These are phyloP conservation scores for Drosophila nr. medialis DNA, from an alignment of 2,888 invertebrate genomes.

Conservation along the genomic window DNA sequence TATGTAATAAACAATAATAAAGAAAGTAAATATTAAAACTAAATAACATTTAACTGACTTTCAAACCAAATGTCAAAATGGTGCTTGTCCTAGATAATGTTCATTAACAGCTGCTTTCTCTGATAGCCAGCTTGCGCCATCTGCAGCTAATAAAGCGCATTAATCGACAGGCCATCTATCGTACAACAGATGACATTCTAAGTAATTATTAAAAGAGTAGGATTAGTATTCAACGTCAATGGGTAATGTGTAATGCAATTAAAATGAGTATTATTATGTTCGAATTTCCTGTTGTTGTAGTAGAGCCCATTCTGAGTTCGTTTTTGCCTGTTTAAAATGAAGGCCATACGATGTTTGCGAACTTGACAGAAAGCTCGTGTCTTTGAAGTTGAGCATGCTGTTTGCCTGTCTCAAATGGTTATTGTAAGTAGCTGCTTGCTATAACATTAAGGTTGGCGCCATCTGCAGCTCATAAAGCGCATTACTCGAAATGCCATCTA, in stretches of 20 bases:
- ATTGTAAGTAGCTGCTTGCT: not conserved
- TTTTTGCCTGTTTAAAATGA: not conserved
- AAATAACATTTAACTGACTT: not conserved
- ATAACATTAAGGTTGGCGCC: not conserved
- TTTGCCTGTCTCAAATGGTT: not conserved
- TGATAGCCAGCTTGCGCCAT: conserved; percentile 1
- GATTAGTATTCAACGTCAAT: conserved; percentile 19
- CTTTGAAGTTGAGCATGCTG: not conserved
- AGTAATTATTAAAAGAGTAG: not conserved
- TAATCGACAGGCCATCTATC: too few relatives aligned
- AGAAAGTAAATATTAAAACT: conserved; percentile 44
- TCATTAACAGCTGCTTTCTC: conserved; percentile 3
- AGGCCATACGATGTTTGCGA: not conserved
- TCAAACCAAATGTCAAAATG: not conserved
- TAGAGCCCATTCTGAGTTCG: not conserved
- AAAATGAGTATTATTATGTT: not conserved
- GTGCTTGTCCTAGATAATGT: not conserved
- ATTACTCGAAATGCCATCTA: not conserved
- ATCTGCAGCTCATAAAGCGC: not conserved
- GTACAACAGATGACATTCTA: not conserved
- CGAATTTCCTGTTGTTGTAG: not conserved
- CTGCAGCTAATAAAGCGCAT: not conserved
- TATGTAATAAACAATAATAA: conserved; percentile 57
- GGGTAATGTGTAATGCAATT: not conserved
- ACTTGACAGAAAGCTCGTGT: not conserved